Conservation (phyloP, 1,140 invertebrate species). For the Prorops nasuta region DNA sequence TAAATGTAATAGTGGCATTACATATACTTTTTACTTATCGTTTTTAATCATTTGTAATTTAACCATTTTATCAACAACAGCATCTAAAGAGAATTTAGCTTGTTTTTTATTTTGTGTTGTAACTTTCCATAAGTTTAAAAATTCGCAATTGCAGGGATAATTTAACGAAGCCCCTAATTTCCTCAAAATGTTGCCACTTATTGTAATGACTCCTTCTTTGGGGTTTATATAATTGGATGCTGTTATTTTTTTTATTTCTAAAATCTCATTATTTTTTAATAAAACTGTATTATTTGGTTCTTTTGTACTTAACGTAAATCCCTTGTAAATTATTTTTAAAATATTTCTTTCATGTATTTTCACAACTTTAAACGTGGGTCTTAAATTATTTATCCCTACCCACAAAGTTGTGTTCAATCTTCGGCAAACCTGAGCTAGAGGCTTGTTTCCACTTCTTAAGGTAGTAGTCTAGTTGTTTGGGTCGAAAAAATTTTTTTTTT, state of each 20-base stretch:
- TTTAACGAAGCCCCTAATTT: neutral
- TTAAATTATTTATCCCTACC: too few species aligned
- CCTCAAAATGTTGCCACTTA: neutral
- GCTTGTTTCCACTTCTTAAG: too few species aligned
- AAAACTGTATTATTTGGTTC: neutral
- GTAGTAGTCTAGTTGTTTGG: too few species aligned
- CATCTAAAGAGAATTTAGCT: too few species aligned
- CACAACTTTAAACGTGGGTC: too few species aligned
- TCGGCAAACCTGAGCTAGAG: too few species aligned
- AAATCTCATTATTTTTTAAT: neutral
- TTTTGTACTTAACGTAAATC: neutral
- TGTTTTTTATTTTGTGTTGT: neutral
- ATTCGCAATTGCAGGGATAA: neutral
- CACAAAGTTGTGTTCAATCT: too few species aligned
- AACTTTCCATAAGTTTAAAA: neutral
- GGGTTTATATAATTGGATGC: neutral
- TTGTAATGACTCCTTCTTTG: neutral
- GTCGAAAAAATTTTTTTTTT: too few species aligned
- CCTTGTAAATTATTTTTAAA: neutral
- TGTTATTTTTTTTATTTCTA: neutral
- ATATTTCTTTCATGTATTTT: neutral
- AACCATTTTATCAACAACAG: too few species aligned
- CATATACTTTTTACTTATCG: neutral
- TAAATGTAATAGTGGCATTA: neutral
- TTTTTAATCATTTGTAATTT: too few species aligned